These are phyloP conservation scores for Uloborus diversus DNA, from an alignment of 1,140 invertebrate genomes.

Conservation along the genomic window DNA sequence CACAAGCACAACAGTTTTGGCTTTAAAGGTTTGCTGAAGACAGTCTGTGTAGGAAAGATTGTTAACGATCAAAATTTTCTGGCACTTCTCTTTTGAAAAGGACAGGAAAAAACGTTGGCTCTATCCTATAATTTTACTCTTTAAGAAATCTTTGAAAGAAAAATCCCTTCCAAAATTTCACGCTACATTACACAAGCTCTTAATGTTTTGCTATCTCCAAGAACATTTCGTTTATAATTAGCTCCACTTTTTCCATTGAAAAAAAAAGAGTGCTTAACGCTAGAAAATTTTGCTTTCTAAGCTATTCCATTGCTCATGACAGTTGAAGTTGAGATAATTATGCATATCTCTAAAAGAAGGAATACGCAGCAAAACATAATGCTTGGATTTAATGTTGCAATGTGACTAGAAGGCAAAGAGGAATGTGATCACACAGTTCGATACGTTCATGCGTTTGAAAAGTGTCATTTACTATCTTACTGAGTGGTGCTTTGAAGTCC, in stretches of 20 bases:
- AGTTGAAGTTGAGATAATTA: constrained; percentile 14
- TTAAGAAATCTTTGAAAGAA: constrained; percentile 30
- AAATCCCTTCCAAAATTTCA: constrained; percentile 25
- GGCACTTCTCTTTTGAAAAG: not conserved
- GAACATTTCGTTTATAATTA: constrained; percentile 38
- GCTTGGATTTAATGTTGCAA: not conserved
- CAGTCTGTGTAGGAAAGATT: constrained; percentile 8
- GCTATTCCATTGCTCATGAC: constrained; percentile 6
- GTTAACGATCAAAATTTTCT: constrained; percentile 21
- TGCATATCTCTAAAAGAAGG: not conserved
- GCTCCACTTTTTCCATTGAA: constrained; percentile 5
- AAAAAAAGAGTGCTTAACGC: constrained; percentile 7
- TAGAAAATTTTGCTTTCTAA: constrained; percentile 24
- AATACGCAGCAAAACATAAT: not conserved
- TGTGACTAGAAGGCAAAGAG: not conserved
- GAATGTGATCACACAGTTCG: not conserved
- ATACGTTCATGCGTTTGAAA: not conserved
- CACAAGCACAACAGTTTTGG: too few relatives aligned
- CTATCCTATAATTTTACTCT: constrained; percentile 18
- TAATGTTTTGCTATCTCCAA: constrained; percentile 32
- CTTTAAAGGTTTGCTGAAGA: too few relatives aligned
- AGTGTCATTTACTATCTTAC: too few relatives aligned
- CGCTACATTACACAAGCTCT: constrained; percentile 36
- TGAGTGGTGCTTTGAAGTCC: not conserved
- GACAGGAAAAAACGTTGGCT: constrained; percentile 1